These are phyloP conservation scores for Timema podura DNA, from an alignment of 2,888 invertebrate genomes.

Conservation along the genomic window DNA sequence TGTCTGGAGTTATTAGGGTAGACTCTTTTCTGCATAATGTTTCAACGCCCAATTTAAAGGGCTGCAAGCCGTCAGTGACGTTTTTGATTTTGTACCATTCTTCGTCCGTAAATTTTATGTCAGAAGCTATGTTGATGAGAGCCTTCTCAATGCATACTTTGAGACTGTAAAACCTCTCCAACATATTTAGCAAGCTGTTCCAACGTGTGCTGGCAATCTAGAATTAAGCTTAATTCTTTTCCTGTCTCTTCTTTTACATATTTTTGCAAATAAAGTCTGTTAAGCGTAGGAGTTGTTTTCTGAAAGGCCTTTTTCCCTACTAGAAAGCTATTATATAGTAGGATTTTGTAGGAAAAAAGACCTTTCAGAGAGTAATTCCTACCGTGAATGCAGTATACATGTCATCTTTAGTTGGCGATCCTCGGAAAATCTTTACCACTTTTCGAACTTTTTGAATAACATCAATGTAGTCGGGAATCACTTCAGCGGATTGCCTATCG, in stretches of 20 bases:
- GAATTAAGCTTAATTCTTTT: slow-evolving; percentile 5
- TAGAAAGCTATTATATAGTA: no score
- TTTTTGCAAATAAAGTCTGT: no score
- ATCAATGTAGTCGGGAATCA: not conserved
- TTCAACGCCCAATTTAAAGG: not conserved
- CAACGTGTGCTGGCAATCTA: not conserved
- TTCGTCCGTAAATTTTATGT: slow-evolving; percentile 15
- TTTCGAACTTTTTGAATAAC: not conserved
- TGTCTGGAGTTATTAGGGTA: slow-evolving; percentile 15
- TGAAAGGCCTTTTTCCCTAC: no score
- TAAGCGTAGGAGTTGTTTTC: no score
- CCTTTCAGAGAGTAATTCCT: no score
- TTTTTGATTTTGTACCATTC: slow-evolving; percentile 13
- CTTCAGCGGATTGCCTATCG: not conserved
- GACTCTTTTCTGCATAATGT: not conserved
- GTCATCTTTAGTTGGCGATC: no score
- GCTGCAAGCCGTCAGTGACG: not conserved
- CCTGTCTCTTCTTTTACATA: not conserved
- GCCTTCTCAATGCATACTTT: not conserved
- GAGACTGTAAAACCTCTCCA: not conserved
- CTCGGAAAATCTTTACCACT: not conserved
- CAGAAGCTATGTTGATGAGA: not conserved
- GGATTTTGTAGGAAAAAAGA: no score
- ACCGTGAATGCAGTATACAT: no score
- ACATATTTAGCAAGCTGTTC: not conserved